Base-by-base conservation (phyloP, 2,888 invertebrate species). In the Mythimna impura region DNA sequence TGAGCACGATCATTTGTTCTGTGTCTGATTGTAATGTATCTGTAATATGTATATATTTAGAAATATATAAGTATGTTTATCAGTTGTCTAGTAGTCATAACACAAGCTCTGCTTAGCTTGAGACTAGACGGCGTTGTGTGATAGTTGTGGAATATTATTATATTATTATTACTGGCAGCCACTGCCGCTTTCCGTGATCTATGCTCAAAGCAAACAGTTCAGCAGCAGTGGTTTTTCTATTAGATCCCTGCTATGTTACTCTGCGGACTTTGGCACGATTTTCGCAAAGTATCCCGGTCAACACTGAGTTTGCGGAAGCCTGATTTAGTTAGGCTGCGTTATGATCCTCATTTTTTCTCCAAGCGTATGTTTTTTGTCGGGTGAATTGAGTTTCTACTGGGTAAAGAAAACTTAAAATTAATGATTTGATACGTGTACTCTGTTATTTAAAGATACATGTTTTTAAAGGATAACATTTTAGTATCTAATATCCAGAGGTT, bases 291-390 rank as follows among this genome's bases (percentile, higher is more conserved):
- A 65, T 68, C 77, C 58, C 55, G 62, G 79, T 69, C 69, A 68
- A 66, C 40, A 73, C 52, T 57, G 63, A 78, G n/a, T 57, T 65
- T 72, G 61, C 3, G 40, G 57, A 50, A 78, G 63, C 52, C 22
- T 81, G 71, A 81, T 81, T 66, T 66, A 54, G 81, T 78, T 50
- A 61, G 60, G 7, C 36, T 52, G n/a, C 30, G 34, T 66, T 75
- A 50, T 66, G 61, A 54, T 63, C 22, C 43, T 47, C 30, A 25
- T 61, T 54, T 74, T 73, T 57, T 54, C 14, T 40, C 17, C n/a
- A 6, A 10, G 3, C 54, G 60, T 60, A 12, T 55, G 25, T 22
- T 34, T 52, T 71, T 62, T 62, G 4, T 12, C 6, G 10, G 20
- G 6, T 14, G 20, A 8, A 52, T 47, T 54, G 0, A 36, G n/a